A percentile compares a stretch with the other conserved stretches of the same genome.
These are phyloP conservation scores for Lamellibrachia satsuma DNA, from an alignment of 2,888 invertebrate genomes.

Conservation along the genomic window DNA sequence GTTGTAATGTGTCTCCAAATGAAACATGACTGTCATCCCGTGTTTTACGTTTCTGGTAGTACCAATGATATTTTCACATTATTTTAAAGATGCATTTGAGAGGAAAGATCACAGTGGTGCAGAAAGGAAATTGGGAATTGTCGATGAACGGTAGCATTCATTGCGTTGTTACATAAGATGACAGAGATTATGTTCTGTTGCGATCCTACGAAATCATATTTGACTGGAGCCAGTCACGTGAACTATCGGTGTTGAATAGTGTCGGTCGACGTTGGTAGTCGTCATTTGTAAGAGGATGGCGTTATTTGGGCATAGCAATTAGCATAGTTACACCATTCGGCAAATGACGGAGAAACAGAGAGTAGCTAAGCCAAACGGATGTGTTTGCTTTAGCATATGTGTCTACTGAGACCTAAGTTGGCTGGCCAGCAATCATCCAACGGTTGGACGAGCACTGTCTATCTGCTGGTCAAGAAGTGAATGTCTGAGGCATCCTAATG, in stretches of 20 bases:
- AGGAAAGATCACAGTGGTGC: not conserved
- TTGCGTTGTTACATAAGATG: not conserved
- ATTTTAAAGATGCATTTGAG: constrained; percentile 13
- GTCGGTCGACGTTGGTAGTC: not conserved
- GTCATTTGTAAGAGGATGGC: not conserved
- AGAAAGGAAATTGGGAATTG: not conserved
- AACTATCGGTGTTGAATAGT: not conserved
- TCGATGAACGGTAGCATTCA: not conserved
- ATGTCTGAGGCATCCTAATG: not conserved
- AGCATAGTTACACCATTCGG: not conserved
- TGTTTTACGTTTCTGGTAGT: constrained; percentile 1
- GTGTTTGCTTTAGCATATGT: not conserved
- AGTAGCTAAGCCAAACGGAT: not conserved
- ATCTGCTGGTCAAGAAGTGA: not conserved
- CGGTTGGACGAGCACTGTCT: not conserved
- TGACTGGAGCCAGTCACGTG: not conserved
- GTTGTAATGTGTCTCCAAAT: not conserved
- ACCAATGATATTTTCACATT: not conserved
- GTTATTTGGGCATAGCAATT: not conserved
- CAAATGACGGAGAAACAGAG: not conserved
- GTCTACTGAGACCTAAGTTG: not conserved
- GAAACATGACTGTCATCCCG: not conserved
- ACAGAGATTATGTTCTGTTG: not conserved
- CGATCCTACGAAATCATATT: not conserved
- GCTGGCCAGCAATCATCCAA: not conserved